These are phyloP conservation scores for Drosophila kurseongensis DNA, from an alignment of 1,140 invertebrate species.

Conservation along the genomic window DNA sequence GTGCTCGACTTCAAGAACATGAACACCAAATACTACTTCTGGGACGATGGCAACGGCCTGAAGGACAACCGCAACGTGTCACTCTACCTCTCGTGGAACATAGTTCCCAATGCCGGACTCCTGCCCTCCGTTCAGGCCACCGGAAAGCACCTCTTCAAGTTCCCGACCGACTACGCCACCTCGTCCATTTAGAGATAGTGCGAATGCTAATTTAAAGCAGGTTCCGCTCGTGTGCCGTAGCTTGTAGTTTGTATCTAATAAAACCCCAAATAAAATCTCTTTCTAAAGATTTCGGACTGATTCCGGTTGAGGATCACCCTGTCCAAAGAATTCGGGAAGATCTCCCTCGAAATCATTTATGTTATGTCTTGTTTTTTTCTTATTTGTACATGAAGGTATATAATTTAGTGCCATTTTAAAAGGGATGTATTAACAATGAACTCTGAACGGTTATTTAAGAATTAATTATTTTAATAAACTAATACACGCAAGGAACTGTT, in stretches of 20 bases:
- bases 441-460: too few species aligned
- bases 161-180: conserved; percentile 94
- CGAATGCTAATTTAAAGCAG: conserved; percentile 3
- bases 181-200: conserved; percentile 67
- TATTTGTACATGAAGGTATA: background rate
- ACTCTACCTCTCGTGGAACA: conserved; percentile 98
- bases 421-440: too few species aligned
- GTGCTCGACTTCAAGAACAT: conserved; percentile 96
- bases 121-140: conserved; percentile 93
- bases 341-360: background rate
- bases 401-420: too few species aligned
- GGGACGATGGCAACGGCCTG: conserved; percentile 99
- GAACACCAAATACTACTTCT: conserved; percentile 99
- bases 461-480: too few species aligned
- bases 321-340: conserved; percentile 1
- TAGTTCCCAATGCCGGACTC: conserved; percentile 98
- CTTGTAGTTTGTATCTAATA: conserved; percentile 42
- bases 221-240: background rate
- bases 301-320: background rate
- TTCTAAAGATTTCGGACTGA: conserved; percentile 16
- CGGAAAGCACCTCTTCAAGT: conserved; percentile 94
- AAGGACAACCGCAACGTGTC: conserved; percentile 97
- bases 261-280: conserved; percentile 34
- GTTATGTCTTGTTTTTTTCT: background rate
- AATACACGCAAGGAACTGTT: too few species aligned